Evolutionary conservation across 2,113 vertebrate genomes (phyloP), one percentile per base, ranked within the genome.

Genomic region (Varanus komodoensis): DNA sequence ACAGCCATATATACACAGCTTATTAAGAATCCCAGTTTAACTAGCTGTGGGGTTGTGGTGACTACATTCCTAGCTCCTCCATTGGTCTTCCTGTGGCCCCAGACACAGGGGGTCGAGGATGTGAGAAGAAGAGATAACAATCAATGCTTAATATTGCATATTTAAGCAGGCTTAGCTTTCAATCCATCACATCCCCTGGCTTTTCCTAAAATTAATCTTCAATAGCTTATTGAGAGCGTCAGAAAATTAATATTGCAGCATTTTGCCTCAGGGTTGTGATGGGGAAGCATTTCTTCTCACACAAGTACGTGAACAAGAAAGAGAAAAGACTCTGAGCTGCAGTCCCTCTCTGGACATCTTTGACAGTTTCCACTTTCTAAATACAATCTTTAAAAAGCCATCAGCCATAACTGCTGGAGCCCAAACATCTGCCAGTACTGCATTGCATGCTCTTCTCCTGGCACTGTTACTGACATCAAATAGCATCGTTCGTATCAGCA

Each of bases 111-210:
- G 92, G 12, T 12, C 12, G 57, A 15, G 57, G 93, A 88, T 93
- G 92, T 94, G 93, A 95, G 93, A 95, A 93, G 93, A 73, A 96
- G 92, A 95, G 92, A 96, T 94, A 94, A 93, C 1, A 50, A 94
- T 96, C 95, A 95, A 95, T 96, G 94, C 95, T 95, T 96, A 96
- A 96, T 96, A 96, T 95, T 96, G 95, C 96, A 95, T 96, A 96
- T 95, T 94, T 95, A 92, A 95, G 92, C 87, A 88, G 91, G 90
- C 93, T 94, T 95, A 85, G 84, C 67, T 89, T 95, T 84, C 93
- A 93, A 92, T 94, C 93, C 92, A 89, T 93, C 87, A 94, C 89
- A 93, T 91, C 74, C 91, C 52, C 88, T 0, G 2, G 95, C 94
- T 96, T 96, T 96, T 89, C 94, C 93, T 89, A 95, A 96, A 93